Evolutionary conservation across 2,797 vertebrate species (phyloP), one percentile per base, ranked within the genome.

Genomic region (Schizopygopsis malacanthus): DNA sequence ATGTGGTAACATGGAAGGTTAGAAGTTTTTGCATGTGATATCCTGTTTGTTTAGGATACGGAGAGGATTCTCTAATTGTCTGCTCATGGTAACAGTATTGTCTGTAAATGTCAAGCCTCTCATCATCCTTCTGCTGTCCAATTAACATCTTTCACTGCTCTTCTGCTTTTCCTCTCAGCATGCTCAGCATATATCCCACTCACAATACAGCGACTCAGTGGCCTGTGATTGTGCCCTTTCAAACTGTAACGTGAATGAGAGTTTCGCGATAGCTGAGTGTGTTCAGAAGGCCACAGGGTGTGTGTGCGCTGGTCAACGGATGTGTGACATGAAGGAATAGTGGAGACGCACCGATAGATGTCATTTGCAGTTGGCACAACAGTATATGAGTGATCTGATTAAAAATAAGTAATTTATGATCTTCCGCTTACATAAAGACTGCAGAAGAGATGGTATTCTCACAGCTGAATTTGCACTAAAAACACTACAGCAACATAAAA

Each of bases 101-200:
- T 90, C 82, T 93, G 86, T 92, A 94, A 95, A 95, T 94, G 94
- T 94, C 93, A 94, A 90, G 71, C 91, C 91, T 92, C 92, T 91
- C 89, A 92, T 91, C 91, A 90, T 78, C 90, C 91, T 91, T 85
- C 77, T 88, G 88, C 70, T 65, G 77, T 87, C 84, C 87, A 75
- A 86, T 89, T 91, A 75, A 54, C 86, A 85, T 90, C 86, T 88
- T 76, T 81, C 16, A 81, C 88, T 75, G 78, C 78, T 80, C 73
- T 75, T 84, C 87, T 84, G 71, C 61, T 16, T 10, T 75, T 83
- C 85, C 79, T 83, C 87, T 87, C 82, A 82, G 84, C 86, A 63
- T 83, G 67, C 86, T 90, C 87, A 87, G 89, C 89, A 86, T 83
- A 83, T 89, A 87, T 89, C 82, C 67, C 67, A 4, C 70, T 73